A percentile compares a stretch with the other conserved stretches of the same genome.
Evolutionary conservation across 64 coral and sea anemone species (phyloP).

Genomic region (Pocillopora damicornis): DNA sequence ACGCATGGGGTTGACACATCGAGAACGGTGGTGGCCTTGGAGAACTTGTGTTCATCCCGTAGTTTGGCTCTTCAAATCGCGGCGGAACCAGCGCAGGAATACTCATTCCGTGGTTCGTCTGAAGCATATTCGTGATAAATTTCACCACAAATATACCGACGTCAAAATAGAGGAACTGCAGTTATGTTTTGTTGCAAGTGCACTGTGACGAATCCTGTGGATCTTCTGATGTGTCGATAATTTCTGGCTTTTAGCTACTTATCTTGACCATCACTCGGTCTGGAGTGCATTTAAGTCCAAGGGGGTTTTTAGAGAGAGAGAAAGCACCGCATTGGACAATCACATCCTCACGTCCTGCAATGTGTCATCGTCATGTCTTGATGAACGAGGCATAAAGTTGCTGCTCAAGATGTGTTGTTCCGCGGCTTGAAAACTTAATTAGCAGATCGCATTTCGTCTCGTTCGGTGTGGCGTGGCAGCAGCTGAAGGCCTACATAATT

Average conservation of each 20-base stretch:
- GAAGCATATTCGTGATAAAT: constrained; percentile 1
- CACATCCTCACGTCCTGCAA: constrained; percentile 7
- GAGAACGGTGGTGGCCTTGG: constrained; percentile 41
- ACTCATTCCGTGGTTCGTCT: constrained; percentile 40
- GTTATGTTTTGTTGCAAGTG: background rate
- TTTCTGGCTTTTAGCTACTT: constrained; percentile 37
- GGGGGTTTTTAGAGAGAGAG: constrained; percentile 12
- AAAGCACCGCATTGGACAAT: constrained; percentile 48
- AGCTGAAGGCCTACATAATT: constrained; percentile 45
- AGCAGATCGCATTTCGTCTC: constrained; percentile 73
- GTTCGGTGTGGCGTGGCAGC: constrained; percentile 28
- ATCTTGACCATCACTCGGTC: constrained; percentile 35
- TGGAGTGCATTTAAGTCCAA: constrained; percentile 33
- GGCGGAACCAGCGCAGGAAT: constrained; percentile 53
- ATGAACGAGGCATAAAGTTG: constrained; percentile 60
- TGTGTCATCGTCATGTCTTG: constrained; percentile 48
- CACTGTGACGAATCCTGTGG: background rate
- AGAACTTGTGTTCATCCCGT: constrained; percentile 39
- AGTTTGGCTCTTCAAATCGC: constrained; percentile 59
- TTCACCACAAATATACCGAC: background rate
- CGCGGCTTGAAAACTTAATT: constrained; percentile 65
- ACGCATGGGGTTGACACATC: constrained; percentile 16
- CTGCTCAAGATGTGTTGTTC: constrained; percentile 48
- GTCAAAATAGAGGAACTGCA: background rate
- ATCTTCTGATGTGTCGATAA: constrained; percentile 28